Conservation (phyloP, 2,113 vertebrate genomes). For the Tilapia sparmanii region DNA sequence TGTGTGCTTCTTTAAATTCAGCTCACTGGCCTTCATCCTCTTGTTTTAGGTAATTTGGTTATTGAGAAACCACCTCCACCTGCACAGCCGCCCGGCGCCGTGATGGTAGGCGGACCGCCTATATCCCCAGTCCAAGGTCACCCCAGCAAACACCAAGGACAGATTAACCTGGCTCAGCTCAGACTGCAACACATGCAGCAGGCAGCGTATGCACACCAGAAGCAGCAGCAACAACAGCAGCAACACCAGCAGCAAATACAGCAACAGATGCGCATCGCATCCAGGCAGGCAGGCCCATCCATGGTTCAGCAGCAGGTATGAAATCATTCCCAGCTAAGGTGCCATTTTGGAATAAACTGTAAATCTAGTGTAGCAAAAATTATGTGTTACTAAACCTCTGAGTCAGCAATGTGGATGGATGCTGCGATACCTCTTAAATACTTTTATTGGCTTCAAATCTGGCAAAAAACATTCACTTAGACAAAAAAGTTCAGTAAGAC, state of each 20-base stretch:
- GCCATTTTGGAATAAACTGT: background rate
- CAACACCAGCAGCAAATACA: constrained; percentile 85
- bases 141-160: constrained; percentile 82
- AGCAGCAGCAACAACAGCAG: constrained; percentile 84
- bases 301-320: constrained; percentile 87
- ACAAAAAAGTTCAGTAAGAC: background rate
- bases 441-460: background rate
- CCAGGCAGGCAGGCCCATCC: constrained; percentile 79
- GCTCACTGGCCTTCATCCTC: background rate
- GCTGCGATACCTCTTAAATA: background rate
- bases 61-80: constrained; percentile 88
- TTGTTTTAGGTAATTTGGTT: constrained; percentile 84
- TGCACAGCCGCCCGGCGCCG: constrained; percentile 76
- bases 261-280: constrained; percentile 91
- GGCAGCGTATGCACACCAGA: constrained; percentile 80
- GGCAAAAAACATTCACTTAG: background rate
- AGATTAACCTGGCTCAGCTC: constrained; percentile 96
- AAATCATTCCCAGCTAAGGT: background rate
- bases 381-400: background rate
- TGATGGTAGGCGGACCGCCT: constrained; percentile 83
- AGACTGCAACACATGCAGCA: constrained; percentile 97
- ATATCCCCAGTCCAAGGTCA: constrained; percentile 86
- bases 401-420: background rate
- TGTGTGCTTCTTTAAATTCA: background rate
- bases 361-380: background rate